Evolutionary conservation across 2,888 invertebrate genomes (phyloP), one percentile per base, ranked within the genome.

Genomic region (Mechanitis mazaeus): DNA sequence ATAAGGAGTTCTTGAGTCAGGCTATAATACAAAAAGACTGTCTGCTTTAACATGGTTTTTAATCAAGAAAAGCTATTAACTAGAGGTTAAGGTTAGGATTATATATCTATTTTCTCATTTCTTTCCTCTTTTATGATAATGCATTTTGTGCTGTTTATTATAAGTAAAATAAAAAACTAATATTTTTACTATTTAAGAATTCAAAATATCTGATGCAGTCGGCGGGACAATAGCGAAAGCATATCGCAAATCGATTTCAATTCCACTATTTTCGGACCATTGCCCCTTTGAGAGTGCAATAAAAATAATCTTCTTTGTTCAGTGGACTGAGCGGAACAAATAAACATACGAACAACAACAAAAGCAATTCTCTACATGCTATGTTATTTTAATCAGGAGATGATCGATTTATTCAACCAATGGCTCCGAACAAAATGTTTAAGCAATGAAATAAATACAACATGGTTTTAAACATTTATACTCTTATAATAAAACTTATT

Each of bases 221-320:
- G 53, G 38, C 33, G 47, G 53, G 46, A 56, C 38, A 45, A 59
- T 31, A 50, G 53, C 55, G 45, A 60, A 58, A 64, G 61, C 56
- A 59, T 42, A 58, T 58, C 57, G 61, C 46, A 45, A 56, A 82
- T 83, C 78, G 79, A 81, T 81, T 84, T 79, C 81, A 84, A 85
- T 84, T 81, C 81, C 81, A 79, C 79, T 81, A 79, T 80, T 78
- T 81, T 79, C 81, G 80, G 83, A 80, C 79, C 75, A 78, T 71
- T 85, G 85, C 84, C 83, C 85, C 81, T 84, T 85, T 84, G 79
- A 78, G 77, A 76, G 80, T 78, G 82, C 86, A 87, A 85, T 87
- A 86, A 87, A 87, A 88, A 87, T 87, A 87, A 87, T 88, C 85
- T 83, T 80, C 85, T 85, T 85, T 87, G 83, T 84, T 75, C 83